phyloP scores from a whole-genome alignment of 2,888 invertebrate genomes.

The Eubasilissa splendida region DNA sequence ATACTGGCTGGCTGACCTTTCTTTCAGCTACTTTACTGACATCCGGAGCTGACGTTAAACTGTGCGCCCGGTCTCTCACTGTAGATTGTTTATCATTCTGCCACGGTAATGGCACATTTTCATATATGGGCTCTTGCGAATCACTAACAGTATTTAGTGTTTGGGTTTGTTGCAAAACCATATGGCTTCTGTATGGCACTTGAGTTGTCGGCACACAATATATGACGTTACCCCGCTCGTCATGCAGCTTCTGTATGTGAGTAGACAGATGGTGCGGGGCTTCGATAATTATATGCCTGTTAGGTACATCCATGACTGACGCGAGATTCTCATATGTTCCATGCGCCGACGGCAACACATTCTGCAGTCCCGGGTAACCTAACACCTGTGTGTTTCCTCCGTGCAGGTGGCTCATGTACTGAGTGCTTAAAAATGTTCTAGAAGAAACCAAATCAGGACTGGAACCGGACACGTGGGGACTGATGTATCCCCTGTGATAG shows the following conservation, averaged over 20 bases:
- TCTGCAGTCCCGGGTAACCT: constrained; percentile 63
- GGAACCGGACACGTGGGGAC: constrained; percentile 80
- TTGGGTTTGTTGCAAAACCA: constrained; percentile 72
- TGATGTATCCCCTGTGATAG: constrained; percentile 69
- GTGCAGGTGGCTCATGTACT: constrained; percentile 67
- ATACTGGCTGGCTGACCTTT: constrained; percentile 65
- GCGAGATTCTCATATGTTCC: constrained; percentile 83
- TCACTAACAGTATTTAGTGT: constrained; percentile 64
- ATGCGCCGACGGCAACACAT: constrained; percentile 72
- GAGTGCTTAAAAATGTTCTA: constrained; percentile 75
- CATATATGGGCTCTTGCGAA: constrained; percentile 84
- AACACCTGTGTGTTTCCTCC: constrained; percentile 63
- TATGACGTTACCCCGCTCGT: constrained; percentile 76
- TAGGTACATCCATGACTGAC: constrained; percentile 71
- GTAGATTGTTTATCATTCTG: constrained; percentile 63
- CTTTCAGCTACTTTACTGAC: constrained; percentile 69
- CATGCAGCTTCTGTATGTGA: constrained; percentile 76
- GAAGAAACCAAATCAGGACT: constrained; percentile 86
- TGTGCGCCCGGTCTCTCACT: constrained; percentile 75
- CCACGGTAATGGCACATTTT: constrained; percentile 84
- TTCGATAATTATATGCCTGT: constrained; percentile 71
- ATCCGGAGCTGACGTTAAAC: constrained; percentile 82
- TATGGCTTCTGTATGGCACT: constrained; percentile 67
- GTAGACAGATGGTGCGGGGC: constrained; percentile 74
- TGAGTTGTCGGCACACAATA: constrained; percentile 75